Conservation (phyloP, 1,140 invertebrate genomes). For the Ooceraea biroi region DNA sequence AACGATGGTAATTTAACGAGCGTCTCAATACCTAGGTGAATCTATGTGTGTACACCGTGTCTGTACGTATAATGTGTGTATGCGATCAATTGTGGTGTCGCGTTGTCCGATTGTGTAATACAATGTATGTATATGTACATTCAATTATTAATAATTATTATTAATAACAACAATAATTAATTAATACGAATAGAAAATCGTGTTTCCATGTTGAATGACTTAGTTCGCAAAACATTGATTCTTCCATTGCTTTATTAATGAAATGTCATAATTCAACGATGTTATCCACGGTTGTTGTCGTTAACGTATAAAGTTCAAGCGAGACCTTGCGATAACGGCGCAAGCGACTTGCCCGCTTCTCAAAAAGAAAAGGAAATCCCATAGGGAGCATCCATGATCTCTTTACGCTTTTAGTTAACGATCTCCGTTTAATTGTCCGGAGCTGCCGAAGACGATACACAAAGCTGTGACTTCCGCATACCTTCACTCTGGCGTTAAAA, state of each 20-base stretch:
- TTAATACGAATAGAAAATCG: conserved; percentile 86
- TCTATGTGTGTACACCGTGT: neutral
- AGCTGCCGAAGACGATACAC: conserved; percentile 67
- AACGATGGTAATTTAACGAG: conserved; percentile 66
- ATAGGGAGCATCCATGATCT: conserved; percentile 24
- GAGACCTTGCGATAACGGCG: conserved; percentile 65
- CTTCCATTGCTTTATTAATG: conserved; percentile 47
- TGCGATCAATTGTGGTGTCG: conserved; percentile 51
- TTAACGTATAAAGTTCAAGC: conserved; percentile 59
- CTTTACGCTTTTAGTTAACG: neutral
- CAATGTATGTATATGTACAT: conserved; percentile 85
- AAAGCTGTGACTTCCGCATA: conserved; percentile 57
- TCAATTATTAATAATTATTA: conserved; percentile 86
- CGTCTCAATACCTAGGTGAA: conserved; percentile 35
- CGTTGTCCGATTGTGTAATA: conserved; percentile 73
- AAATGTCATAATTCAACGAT: conserved; percentile 60
- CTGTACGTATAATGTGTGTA: conserved; percentile 39
- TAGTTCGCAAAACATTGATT: conserved; percentile 77
- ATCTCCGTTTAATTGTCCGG: conserved; percentile 17
- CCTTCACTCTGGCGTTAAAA: conserved; percentile 62
- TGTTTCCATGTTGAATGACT: conserved; percentile 83
- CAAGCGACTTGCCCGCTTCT: conserved; percentile 49
- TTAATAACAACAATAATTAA: conserved; percentile 86
- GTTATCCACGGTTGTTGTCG: conserved; percentile 29
- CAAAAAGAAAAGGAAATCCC: conserved; percentile 41